Evolutionary conservation across 2,113 vertebrate species (phyloP), one percentile per base, ranked within the genome.

Genomic region (Callithrix jacchus): DNA sequence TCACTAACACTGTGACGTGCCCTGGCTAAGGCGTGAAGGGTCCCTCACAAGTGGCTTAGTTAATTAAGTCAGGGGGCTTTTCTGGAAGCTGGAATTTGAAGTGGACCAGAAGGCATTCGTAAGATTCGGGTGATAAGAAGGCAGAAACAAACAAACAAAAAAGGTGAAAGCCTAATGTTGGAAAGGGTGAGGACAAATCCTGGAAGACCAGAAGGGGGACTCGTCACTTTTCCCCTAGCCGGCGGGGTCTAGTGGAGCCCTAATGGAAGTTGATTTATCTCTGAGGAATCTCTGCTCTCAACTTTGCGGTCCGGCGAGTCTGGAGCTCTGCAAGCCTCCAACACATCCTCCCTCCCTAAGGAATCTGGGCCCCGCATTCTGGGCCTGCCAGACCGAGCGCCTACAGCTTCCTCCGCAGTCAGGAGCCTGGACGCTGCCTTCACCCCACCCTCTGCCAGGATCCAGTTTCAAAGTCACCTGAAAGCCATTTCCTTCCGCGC

Each of bases 391-490:
- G 32, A 32, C 40, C 58, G 13, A 4, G 49, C 37, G 16, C 89
- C 73, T 25, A 66, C 84, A 27, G 6, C 54, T 37, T 16, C 12
- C 37, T 42, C 54, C 0, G 42, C 91, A 2, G 45, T 1, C 18
- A 1, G 52, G 37, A 68, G 94, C 16, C 6, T 4, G 77, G 82
- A 45, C 7, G 52, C 12, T 2, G 81, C 35, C 76, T 73, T 70
- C 58, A 45, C 96, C 61, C 12, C 30, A 81, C 89, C 76, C 84
- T 97, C 84, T 0, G 8, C 66, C 27, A 2, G 79, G 85, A 97
- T 97, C 96, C 70, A 13, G 96, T 98, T 98, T 97, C 96, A 97
- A 97, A 97, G 97, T 97, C 97, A 98, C 96, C 97, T 97, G 94
- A 96, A 97, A 97, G 95, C 97, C 96, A 94, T 97, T 97, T 98